Percentiles rank a stretch among this genome's conserved stretches.
Evolutionary conservation across 2,113 vertebrate genomes (phyloP).

Genomic region (Bombycilla garrulus): DNA sequence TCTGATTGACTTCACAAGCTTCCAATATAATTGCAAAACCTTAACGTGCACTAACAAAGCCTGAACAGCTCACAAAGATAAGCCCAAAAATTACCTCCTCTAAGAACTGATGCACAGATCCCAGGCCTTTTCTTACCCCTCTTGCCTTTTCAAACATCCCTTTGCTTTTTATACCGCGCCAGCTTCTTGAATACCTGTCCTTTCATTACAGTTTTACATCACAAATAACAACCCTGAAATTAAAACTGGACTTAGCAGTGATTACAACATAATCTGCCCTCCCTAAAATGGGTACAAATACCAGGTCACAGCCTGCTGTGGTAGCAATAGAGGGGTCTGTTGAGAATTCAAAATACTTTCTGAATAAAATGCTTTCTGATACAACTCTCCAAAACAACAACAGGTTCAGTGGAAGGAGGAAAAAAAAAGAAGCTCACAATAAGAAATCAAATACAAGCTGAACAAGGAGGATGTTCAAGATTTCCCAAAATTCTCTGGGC

Average conservation of each 20-base stretch:
- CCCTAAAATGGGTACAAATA: neutral
- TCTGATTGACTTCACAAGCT: neutral
- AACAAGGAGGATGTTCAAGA: neutral
- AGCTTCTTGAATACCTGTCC: neutral
- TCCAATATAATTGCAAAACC: neutral
- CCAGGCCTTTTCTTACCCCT: neutral
- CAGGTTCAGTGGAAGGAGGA: neutral
- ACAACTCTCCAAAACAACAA: neutral
- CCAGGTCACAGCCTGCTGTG: neutral
- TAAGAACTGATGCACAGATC: neutral
- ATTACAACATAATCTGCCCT: neutral
- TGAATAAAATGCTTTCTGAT: neutral
- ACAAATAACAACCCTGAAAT: neutral
- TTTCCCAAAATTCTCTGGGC: neutral
- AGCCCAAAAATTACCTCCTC: neutral
- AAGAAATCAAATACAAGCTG: neutral
- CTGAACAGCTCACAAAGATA: neutral
- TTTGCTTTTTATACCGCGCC: neutral
- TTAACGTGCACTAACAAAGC: neutral
- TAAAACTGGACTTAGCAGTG: neutral
- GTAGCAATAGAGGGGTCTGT: fast-evolving
- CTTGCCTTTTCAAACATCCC: neutral
- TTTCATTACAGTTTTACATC: neutral
- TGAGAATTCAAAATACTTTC: neutral
- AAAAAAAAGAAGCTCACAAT: neutral